phyloP scores from a whole-genome alignment of 2,888 invertebrate genomes.

The Tetramorium bicarinatum region DNA sequence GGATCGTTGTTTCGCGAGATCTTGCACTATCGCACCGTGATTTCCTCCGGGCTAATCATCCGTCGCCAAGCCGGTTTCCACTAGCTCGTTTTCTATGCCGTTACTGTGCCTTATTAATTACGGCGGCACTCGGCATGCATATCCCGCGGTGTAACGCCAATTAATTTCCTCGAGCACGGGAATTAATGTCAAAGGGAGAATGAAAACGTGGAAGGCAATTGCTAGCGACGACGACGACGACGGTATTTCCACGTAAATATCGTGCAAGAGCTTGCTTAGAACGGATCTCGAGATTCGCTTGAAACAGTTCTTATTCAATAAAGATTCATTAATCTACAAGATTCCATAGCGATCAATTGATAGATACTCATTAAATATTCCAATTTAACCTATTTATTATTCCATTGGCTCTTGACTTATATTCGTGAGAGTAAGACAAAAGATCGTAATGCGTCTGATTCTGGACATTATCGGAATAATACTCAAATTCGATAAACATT shows the following conservation, averaged over 20 bases:
- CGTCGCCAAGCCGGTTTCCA: constrained; percentile 54
- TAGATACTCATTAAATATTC: constrained; percentile 33
- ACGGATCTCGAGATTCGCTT: constrained; percentile 18
- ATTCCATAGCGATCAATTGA: constrained; percentile 33
- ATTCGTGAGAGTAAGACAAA: not conserved
- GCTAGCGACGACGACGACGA: constrained; percentile 49
- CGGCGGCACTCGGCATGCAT: constrained; percentile 44
- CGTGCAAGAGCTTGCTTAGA: constrained; percentile 29
- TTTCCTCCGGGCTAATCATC: constrained; percentile 52
- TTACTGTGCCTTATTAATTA: constrained; percentile 64
- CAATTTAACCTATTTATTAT: constrained; percentile 7
- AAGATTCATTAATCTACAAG: constrained; percentile 41
- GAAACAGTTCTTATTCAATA: constrained; percentile 45
- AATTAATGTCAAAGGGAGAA: constrained; percentile 60
- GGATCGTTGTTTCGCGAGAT: constrained; percentile 55
- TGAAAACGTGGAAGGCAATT: constrained; percentile 56
- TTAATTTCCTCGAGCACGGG: constrained; percentile 59
- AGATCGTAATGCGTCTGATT: not conserved
- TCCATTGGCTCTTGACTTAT: not conserved
- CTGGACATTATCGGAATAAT: not conserved
- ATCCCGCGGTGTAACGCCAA: constrained; percentile 58
- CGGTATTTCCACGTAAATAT: constrained; percentile 45
- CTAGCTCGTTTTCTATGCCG: constrained; percentile 64
- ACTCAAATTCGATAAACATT: not conserved
- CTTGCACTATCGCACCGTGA: constrained; percentile 37